phyloP scores from a whole-genome alignment of 2,888 invertebrate genomes.

The Dicyrtomina minuta region DNA sequence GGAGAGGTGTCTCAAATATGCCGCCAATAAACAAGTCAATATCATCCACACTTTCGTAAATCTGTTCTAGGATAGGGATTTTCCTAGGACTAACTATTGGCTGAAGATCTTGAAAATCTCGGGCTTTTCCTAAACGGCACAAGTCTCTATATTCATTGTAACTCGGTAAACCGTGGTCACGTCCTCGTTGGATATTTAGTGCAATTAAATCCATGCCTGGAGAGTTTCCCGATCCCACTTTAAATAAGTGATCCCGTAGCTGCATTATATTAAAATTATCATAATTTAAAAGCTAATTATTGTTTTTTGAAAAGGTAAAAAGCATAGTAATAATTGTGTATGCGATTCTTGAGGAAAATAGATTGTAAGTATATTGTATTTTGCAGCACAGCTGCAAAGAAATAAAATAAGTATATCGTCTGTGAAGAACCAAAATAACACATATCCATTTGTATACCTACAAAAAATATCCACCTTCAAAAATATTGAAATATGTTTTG shows the following conservation, averaged over 20 bases:
- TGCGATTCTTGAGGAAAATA: too few species aligned
- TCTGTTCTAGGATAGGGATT: conserved; percentile 35
- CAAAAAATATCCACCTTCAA: too few species aligned
- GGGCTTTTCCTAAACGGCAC: conserved; percentile 63
- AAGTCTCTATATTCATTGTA: conserved; percentile 68
- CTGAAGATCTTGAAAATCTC: conserved; percentile 64
- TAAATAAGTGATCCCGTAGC: conserved; percentile 53
- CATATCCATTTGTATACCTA: too few species aligned
- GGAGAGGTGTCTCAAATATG: conserved; percentile 56
- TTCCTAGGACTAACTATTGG: conserved; percentile 46
- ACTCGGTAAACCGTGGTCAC: conserved; percentile 79
- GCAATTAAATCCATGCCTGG: conserved; percentile 70
- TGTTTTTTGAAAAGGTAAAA: too few species aligned
- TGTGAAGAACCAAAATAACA: background rate
- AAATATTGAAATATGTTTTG: too few species aligned
- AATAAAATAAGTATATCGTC: too few species aligned
- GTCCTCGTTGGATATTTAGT: conserved; percentile 74
- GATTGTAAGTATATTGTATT: too few species aligned
- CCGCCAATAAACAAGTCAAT: conserved; percentile 60
- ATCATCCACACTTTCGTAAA: conserved; percentile 58
- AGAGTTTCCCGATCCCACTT: conserved; percentile 48
- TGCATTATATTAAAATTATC: conserved; percentile 53
- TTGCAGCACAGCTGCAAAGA: too few species aligned
- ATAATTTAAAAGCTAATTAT: conserved; percentile 46
- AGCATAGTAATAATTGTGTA: too few species aligned